Conservation (phyloP, 2,797 vertebrate genomes). For the Acanthurus tractus region DNA sequence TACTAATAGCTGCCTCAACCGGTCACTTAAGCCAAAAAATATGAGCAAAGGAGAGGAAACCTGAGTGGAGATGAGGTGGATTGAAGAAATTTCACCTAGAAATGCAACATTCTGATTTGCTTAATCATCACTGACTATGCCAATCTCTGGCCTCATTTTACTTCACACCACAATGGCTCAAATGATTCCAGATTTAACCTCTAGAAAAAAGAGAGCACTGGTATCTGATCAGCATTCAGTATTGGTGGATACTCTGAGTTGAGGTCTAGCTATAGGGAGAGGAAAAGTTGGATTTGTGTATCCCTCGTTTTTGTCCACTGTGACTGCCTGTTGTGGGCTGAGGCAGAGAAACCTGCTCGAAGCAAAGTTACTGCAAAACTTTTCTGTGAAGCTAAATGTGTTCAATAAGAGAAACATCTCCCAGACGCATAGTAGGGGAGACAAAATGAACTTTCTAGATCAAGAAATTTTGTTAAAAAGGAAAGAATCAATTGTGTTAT, state of each 20-base stretch:
- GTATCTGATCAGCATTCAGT: background rate
- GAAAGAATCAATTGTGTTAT: background rate
- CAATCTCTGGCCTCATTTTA: background rate
- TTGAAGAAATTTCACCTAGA: background rate
- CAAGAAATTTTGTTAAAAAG: background rate
- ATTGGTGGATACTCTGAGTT: background rate
- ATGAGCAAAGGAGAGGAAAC: background rate
- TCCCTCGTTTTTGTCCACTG: background rate
- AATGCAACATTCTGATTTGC: background rate
- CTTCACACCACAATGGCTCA: background rate
- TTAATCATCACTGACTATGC: background rate
- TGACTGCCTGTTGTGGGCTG: background rate
- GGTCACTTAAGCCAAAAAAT: background rate
- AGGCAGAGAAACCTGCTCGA: background rate
- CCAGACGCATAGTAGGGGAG: background rate
- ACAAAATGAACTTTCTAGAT: background rate
- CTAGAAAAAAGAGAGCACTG: background rate
- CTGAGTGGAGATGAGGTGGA: background rate
- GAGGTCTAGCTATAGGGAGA: background rate
- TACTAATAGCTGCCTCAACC: background rate
- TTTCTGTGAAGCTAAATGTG: background rate
- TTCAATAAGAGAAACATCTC: background rate
- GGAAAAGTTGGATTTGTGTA: background rate
- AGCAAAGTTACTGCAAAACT: background rate
- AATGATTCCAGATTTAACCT: background rate